A percentile compares a stretch with the other conserved stretches of the same genome.
phyloP scores from a whole-genome alignment of 1,140 invertebrate species.

The Drosophila pruinosa region DNA sequence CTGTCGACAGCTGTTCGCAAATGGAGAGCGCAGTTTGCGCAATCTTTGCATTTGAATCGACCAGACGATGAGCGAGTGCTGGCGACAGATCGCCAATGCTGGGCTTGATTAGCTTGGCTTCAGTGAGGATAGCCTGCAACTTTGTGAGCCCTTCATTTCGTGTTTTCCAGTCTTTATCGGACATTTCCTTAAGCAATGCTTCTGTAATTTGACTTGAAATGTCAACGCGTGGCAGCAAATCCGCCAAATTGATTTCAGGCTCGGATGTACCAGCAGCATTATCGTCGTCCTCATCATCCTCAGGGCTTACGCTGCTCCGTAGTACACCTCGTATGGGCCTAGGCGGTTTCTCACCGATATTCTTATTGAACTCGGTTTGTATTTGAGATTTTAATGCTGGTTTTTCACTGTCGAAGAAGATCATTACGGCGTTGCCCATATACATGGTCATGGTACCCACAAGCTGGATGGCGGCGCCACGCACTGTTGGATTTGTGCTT shows the following conservation, averaged over 20 bases:
- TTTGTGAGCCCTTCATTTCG: constrained; percentile 81
- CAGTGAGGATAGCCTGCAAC: constrained; percentile 85
- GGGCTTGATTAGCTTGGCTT: constrained; percentile 91
- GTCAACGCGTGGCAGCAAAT: constrained; percentile 90
- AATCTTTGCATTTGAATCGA: constrained; percentile 96
- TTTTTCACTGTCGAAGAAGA: constrained; percentile 94
- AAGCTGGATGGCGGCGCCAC: constrained; percentile 88
- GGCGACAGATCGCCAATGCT: constrained; percentile 92
- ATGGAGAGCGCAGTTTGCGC: constrained; percentile 92
- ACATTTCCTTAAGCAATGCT: constrained; percentile 90
- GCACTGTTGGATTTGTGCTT: constrained; percentile 92
- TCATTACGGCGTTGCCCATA: constrained; percentile 89
- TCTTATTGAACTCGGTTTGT: constrained; percentile 93
- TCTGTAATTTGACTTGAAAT: constrained; percentile 94
- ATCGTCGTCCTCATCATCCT: constrained; percentile 85
- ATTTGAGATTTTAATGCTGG: constrained; percentile 93
- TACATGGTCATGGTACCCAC: constrained; percentile 89
- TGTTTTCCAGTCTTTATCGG: constrained; percentile 97
- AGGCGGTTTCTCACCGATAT: constrained; percentile 88
- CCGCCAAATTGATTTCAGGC: constrained; percentile 85
- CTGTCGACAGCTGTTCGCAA: constrained; percentile 90
- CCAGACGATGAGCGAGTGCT: constrained; percentile 88
- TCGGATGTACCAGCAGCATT: constrained; percentile 82
- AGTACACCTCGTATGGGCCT: constrained; percentile 87
- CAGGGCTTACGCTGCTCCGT: constrained; percentile 38